Percentiles rank a stretch among this genome's conserved stretches.
Conservation (phyloP, 2,113 vertebrate species). For the Cephalopterus ornatus region DNA sequence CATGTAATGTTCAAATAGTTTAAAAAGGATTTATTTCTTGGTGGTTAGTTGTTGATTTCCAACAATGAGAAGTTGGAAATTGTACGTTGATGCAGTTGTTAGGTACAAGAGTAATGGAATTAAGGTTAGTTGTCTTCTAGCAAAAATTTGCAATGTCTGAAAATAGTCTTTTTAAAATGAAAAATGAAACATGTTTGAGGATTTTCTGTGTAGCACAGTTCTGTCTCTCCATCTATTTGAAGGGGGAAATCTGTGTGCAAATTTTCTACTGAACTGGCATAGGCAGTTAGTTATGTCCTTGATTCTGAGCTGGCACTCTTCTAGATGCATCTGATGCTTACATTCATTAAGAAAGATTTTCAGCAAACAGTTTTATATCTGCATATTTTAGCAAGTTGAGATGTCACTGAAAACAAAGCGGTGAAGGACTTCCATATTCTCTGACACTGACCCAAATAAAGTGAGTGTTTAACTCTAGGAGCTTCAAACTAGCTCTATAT, state of each 20-base stretch:
- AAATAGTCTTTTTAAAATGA: neutral
- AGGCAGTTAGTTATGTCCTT: neutral
- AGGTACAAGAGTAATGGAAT: neutral
- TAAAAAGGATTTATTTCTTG: neutral
- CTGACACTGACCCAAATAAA: neutral
- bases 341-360: conserved; percentile 24
- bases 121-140: neutral
- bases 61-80: accelerated
- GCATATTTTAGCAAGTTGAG: neutral
- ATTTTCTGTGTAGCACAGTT: neutral
- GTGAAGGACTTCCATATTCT: neutral
- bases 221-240: neutral
- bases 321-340: conserved; percentile 16
- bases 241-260: neutral
- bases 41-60: neutral
- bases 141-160: neutral
- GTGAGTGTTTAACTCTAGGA: neutral
- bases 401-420: neutral
- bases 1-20: neutral
- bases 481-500: neutral
- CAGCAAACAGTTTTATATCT: neutral
- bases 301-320: neutral
- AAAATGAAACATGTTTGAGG: neutral
- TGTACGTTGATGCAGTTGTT: neutral
- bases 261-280: neutral